A percentile compares a stretch with the other conserved stretches of the same genome.
Evolutionary conservation across 2,797 vertebrate genomes (phyloP).

Genomic region (Typhlichthys subterraneus): DNA sequence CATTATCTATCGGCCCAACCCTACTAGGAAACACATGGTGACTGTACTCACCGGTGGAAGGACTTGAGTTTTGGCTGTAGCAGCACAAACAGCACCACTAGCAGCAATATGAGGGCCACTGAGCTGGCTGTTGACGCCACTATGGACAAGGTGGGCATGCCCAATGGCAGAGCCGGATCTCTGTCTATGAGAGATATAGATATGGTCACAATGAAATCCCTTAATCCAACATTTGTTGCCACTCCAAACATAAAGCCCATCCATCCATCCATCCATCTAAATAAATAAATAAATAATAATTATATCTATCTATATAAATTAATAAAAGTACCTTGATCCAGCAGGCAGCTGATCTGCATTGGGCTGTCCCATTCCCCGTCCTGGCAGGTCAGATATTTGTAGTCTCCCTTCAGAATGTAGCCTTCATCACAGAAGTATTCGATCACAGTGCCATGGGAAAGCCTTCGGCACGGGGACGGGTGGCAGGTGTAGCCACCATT

Average conservation of each 20-base stretch:
- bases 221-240: background rate
- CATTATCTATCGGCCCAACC: no score
- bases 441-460: slow-evolving; percentile 88
- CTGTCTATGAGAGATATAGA: slow-evolving; percentile 74
- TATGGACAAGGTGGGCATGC: slow-evolving; percentile 90
- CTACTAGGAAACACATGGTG: background rate
- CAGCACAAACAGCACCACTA: slow-evolving; percentile 93
- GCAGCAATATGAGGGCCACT: slow-evolving; percentile 89
- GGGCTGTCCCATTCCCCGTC: slow-evolving; percentile 91
- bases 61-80: slow-evolving; percentile 95
- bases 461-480: slow-evolving; percentile 84
- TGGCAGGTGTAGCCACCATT: slow-evolving; percentile 94
- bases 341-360: slow-evolving; percentile 90
- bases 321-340: slow-evolving; percentile 81
- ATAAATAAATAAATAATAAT: no score
- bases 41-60: slow-evolving; percentile 84
- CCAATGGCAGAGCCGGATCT: slow-evolving; percentile 80
- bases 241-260: background rate
- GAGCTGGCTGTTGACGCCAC: slow-evolving; percentile 94
- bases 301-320: no score
- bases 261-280: background rate
- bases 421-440: slow-evolving; percentile 94
- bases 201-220: background rate
- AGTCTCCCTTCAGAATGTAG: slow-evolving; percentile 92
- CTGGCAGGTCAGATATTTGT: slow-evolving; percentile 94